Base-by-base conservation (phyloP, 1,140 invertebrate genomes). In the Drosophila tsacasi region DNA sequence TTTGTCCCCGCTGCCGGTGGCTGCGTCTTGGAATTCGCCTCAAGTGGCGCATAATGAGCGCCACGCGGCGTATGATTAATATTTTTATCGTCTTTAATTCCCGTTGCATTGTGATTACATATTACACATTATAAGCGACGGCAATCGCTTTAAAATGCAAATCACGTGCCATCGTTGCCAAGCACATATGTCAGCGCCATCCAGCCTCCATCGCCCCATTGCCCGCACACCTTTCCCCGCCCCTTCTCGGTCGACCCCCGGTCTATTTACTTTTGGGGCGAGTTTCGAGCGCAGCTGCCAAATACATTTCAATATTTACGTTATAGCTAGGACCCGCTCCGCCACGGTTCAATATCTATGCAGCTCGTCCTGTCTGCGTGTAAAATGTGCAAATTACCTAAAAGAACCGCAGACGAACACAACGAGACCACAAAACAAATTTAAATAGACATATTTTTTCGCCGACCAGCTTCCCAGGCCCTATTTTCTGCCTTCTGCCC, bases 331-430 rank as follows among this genome's bases (percentile, higher is more conserved):
- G 62, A 17, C 25, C 55, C 27, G 6, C n/a, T 19, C 49, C n/a
- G 27, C 49, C 55, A 35, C 12, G 47, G 52, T 86, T 81, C 84
- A 66, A 90, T 81, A 74, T 87, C 47, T 79, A 49, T 65, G 49
- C 25, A 50, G 17, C 37, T 30, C 35, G 69, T 81, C 84, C 73
- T 77, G 82, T 81, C 78, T 83, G 84, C 85, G 81, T 86, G 79
- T 85, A 91, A 91, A 90, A 90, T 90, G 86, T 90, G 85, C 85
- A 90, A 90, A 90, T 90, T 90, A 91, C 86, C 86, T 85, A 90
- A 90, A 91, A 89, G 86, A 90, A 90, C 85, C 85, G 85, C 85
- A 90, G 85, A 90, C 85, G 86, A 90, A 85, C 85, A 90, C 85
- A 90, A 91, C 86, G 85, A 90, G 81, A 90, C 85, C 85, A 91